phyloP scores from a whole-genome alignment of 1,140 invertebrate genomes.

The Drosophila pectinifera region DNA sequence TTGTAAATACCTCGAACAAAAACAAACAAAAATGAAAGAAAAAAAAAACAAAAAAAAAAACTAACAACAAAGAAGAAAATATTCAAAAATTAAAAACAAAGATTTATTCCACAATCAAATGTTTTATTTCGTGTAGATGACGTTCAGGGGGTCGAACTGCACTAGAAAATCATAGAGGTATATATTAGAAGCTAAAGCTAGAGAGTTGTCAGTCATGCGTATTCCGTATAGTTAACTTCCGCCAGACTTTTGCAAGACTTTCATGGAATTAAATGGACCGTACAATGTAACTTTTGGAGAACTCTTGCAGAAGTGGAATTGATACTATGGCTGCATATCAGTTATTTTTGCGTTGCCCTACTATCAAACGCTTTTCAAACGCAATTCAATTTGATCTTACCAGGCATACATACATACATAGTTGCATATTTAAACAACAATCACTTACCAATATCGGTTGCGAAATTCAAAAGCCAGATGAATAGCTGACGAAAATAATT shows the following conservation, averaged over 20 bases:
- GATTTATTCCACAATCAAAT: conserved; percentile 16
- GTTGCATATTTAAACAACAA: background rate
- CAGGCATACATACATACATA: conserved; percentile 8
- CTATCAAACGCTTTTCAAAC: conserved; percentile 12
- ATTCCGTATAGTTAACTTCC: conserved; percentile 3
- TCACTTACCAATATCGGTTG: conserved; percentile 11
- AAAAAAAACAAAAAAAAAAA: background rate
- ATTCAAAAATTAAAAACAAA: conserved; percentile 9
- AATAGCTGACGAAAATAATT: conserved; percentile 1
- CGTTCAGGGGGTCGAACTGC: conserved; percentile 19
- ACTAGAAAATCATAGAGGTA: conserved; percentile 11
- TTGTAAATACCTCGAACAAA: conserved; percentile 19
- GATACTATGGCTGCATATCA: conserved; percentile 14
- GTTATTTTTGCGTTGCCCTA: background rate
- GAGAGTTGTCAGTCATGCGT: conserved; percentile 8
- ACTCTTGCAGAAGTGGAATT: conserved; percentile 19
- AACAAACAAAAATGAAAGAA: background rate
- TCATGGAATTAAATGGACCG: conserved; percentile 15
- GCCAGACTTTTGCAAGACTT: conserved; percentile 19
- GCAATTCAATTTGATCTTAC: conserved; percentile 1
- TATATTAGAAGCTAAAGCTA: conserved; percentile 7
- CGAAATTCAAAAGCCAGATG: conserved; percentile 2
- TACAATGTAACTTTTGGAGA: conserved; percentile 7
- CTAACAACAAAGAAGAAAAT: background rate
- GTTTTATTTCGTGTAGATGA: conserved; percentile 6